These are phyloP conservation scores for Collichthys lucidus DNA, from an alignment of 2,113 vertebrate species.

Conservation along the genomic window DNA sequence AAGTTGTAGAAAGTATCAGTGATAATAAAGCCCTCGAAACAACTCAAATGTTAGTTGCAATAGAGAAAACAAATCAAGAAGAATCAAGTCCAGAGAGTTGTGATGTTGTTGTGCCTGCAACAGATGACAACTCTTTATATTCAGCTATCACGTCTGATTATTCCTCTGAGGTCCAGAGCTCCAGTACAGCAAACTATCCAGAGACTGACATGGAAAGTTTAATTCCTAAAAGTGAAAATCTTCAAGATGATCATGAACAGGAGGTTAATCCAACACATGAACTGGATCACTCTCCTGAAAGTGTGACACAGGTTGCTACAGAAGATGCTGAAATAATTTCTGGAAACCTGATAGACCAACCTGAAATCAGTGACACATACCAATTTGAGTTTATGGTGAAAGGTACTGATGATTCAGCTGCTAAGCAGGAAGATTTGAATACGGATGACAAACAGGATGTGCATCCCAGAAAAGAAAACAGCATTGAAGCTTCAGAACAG, in stretches of 20 bases:
- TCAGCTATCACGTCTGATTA: not conserved
- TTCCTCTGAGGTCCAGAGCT: not conserved
- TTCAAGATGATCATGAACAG: not conserved
- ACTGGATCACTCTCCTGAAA: not conserved
- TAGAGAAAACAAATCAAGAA: not conserved
- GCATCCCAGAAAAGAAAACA: not conserved
- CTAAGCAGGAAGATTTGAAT: constrained; percentile 7
- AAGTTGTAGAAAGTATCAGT: not conserved
- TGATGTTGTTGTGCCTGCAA: not conserved
- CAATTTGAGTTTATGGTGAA: not conserved
- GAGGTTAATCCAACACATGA: not conserved
- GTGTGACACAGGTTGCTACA: not conserved
- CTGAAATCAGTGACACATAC: too few relatives aligned
- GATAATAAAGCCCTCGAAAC: not conserved
- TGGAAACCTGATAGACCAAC: not conserved
- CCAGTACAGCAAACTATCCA: not conserved
- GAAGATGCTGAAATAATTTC: not conserved
- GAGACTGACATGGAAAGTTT: constrained; percentile 1
- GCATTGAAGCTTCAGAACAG: not conserved
- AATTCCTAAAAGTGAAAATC: not conserved
- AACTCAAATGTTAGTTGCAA: not conserved
- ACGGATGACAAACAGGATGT: not conserved
- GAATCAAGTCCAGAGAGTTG: not conserved
- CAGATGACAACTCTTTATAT: not conserved
- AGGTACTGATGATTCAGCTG: not conserved